These are phyloP conservation scores for Papilio polytes DNA, from an alignment of 1,140 invertebrate species.

Conservation along the genomic window DNA sequence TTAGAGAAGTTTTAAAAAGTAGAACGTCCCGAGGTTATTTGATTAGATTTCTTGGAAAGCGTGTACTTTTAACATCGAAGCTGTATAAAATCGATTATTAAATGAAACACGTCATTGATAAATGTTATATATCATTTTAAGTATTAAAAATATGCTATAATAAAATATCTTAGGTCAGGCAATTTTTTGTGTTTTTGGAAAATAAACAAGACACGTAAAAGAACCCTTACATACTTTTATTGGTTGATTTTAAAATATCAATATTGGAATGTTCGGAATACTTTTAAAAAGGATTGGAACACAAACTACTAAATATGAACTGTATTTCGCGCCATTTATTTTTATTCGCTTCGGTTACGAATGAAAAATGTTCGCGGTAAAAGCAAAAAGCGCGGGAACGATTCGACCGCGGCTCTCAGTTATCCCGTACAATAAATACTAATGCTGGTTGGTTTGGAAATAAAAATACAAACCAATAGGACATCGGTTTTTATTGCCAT, in stretches of 20 bases:
- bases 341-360: not conserved
- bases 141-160: not conserved
- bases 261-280: not conserved
- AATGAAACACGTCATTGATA: not conserved
- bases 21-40: not conserved
- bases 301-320: not conserved
- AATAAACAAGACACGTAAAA: no score
- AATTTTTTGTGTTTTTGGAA: no score
- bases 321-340: constrained; percentile 23
- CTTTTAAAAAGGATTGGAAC: not conserved
- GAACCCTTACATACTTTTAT: no score
- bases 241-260: no score
- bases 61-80: not conserved
- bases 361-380: constrained; percentile 24
- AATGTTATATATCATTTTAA: not conserved
- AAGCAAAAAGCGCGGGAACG: constrained; percentile 5
- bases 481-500: not conserved
- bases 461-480: constrained; percentile 1
- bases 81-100: not conserved
- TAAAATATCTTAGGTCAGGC: not conserved
- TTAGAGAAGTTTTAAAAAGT: not conserved
- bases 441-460: not conserved
- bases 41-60: not conserved
- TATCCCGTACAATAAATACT: constrained; percentile 30
- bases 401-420: constrained; percentile 7